These are phyloP conservation scores for Manacus vitellinus DNA, from an alignment of 2,113 vertebrate genomes.

Conservation along the genomic window DNA sequence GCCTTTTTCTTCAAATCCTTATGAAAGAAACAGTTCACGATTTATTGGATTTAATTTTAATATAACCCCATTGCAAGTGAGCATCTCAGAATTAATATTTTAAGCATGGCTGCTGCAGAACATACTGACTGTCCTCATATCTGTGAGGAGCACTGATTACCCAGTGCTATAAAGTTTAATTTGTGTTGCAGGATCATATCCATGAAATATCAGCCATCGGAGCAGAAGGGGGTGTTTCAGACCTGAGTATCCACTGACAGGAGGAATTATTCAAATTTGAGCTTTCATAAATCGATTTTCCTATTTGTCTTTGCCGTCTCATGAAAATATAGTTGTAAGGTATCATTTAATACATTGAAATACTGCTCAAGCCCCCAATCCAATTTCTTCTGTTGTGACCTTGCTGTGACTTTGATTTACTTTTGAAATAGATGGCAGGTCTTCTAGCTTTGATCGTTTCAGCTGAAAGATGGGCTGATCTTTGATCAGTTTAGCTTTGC, in stretches of 20 bases:
- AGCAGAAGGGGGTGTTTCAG: neutral
- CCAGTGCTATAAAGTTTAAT: neutral
- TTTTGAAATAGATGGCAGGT: constrained; percentile 79
- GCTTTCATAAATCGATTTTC: neutral
- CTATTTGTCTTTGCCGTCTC: neutral
- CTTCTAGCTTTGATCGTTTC: constrained; percentile 76
- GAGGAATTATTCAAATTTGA: neutral
- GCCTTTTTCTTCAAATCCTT: neutral
- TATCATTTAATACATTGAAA: neutral
- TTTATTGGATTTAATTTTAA: neutral
- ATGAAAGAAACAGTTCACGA: neutral
- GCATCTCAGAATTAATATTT: neutral
- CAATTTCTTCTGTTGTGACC: constrained; percentile 53
- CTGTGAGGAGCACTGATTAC: neutral
- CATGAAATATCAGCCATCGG: accelerated
- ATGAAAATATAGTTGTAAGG: neutral
- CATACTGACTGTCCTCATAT: neutral
- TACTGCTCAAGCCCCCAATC: neutral
- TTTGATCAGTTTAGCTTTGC: constrained; percentile 70
- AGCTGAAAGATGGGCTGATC: constrained; percentile 71
- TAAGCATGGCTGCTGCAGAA: neutral
- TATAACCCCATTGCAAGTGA: neutral
- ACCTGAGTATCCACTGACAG: neutral
- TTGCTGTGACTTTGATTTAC: constrained; percentile 70
- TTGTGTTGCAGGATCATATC: neutral